Percentiles rank a stretch among this genome's conserved stretches.
Evolutionary conservation across 1,140 invertebrate genomes (phyloP).

Genomic region (Paracyclopina nana): DNA sequence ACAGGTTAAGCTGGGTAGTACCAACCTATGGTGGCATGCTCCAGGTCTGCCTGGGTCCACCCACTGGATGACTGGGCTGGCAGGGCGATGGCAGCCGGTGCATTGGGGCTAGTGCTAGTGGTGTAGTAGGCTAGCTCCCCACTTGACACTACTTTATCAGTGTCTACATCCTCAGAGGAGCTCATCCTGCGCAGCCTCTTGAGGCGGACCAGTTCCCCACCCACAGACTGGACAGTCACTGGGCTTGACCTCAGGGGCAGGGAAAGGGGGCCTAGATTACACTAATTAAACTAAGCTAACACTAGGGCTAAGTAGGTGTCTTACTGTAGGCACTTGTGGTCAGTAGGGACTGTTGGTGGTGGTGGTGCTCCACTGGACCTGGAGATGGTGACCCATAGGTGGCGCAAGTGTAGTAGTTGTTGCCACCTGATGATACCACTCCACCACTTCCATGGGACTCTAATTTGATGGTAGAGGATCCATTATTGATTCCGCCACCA

Average conservation of each 20-base stretch:
- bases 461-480: too few relatives aligned
- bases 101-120: neutral
- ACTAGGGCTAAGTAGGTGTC: too few relatives aligned
- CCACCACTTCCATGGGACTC: too few relatives aligned
- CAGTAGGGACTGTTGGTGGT: too few relatives aligned
- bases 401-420: neutral
- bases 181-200: constrained; percentile 6
- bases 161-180: constrained; percentile 4
- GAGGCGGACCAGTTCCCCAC: neutral
- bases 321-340: too few relatives aligned
- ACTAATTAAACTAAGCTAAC: too few relatives aligned
- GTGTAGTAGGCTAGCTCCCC: constrained; percentile 2
- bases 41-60: constrained; percentile 11
- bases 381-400: neutral
- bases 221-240: neutral
- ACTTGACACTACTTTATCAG: neutral
- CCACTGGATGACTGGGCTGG: neutral
- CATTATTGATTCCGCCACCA: too few relatives aligned
- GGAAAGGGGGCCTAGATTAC: constrained; percentile 9
- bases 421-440: constrained; percentile 1
- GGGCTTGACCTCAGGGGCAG: neutral
- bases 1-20: too few relatives aligned
- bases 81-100: neutral
- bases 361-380: neutral
- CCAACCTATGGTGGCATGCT: neutral